Evolutionary conservation across 1,140 invertebrate species (phyloP).

Genomic region (Alviniconcha marisindica): DNA sequence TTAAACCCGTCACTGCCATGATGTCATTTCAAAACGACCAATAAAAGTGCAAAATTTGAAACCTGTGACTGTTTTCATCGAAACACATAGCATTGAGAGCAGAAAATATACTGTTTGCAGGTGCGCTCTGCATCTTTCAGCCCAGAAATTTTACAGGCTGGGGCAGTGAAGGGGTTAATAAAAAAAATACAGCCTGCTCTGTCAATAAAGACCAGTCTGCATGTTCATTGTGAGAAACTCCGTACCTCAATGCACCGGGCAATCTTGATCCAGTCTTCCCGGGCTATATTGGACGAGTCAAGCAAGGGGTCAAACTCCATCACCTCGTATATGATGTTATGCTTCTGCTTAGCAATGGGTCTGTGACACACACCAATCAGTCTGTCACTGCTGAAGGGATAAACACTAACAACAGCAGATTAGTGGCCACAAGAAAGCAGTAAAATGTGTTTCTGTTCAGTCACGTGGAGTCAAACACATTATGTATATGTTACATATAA

Average conservation of each 20-base stretch:
- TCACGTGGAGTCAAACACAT: too few relatives aligned
- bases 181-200: neutral
- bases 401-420: too few relatives aligned
- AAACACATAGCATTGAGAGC: too few relatives aligned
- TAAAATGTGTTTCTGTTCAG: too few relatives aligned
- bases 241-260: constrained; percentile 91
- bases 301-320: constrained; percentile 91
- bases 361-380: neutral
- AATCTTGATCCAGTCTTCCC: constrained; percentile 93
- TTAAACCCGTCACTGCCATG: too few relatives aligned
- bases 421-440: too few relatives aligned
- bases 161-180: too few relatives aligned
- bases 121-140: neutral
- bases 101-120: neutral
- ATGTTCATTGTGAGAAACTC: neutral
- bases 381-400: neutral
- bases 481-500: too few relatives aligned
- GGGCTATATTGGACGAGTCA: constrained; percentile 96
- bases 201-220: neutral
- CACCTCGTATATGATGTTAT: constrained; percentile 86
- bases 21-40: too few relatives aligned
- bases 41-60: too few relatives aligned
- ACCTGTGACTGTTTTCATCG: too few relatives aligned
- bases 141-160: neutral
- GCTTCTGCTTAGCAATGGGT: constrained; percentile 73